Percentiles rank a stretch among this genome's conserved stretches.
These are phyloP conservation scores for Misgurnus mizolepis DNA, from an alignment of 2,113 vertebrate species.

Conservation along the genomic window DNA sequence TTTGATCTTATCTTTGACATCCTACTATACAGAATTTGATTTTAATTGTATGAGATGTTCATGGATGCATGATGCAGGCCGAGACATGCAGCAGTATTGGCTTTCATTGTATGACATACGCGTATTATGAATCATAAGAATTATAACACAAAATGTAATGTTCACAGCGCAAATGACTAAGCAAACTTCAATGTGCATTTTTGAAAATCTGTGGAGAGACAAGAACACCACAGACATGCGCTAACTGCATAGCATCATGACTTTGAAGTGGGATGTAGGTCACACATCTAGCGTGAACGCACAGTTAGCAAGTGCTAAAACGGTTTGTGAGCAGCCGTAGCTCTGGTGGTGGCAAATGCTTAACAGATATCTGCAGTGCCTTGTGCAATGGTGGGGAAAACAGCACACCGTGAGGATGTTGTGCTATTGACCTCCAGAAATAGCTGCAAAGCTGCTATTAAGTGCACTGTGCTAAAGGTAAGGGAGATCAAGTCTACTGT, in stretches of 20 bases:
- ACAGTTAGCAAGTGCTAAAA: conserved; percentile 1
- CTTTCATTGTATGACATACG: background rate
- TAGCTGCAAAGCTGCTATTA: conserved; percentile 29
- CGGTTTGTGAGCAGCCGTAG: conserved; percentile 11
- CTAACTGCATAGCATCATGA: conserved; percentile 46
- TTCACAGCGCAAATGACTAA: conserved; percentile 16
- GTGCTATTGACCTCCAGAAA: conserved; percentile 17
- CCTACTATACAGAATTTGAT: background rate
- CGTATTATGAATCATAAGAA: background rate
- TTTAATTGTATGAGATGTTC: background rate
- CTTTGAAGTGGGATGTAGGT: conserved; percentile 51
- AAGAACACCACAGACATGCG: conserved; percentile 34
- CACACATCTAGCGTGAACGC: conserved; percentile 29
- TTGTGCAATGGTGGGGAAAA: background rate
- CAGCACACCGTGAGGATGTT: background rate
- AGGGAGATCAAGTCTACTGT: conserved; percentile 51
- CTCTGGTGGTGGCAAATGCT: background rate
- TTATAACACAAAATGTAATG: background rate
- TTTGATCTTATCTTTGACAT: background rate
- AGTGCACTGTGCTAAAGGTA: conserved; percentile 42
- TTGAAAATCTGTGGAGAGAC: background rate
- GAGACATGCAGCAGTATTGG: too few relatives aligned
- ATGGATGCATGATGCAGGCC: background rate
- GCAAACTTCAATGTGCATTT: conserved; percentile 27
- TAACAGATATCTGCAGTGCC: background rate